Percentiles rank a stretch among this genome's conserved stretches.
Evolutionary conservation across 2,113 vertebrate genomes (phyloP).

Genomic region (Megaceryle maxima): DNA sequence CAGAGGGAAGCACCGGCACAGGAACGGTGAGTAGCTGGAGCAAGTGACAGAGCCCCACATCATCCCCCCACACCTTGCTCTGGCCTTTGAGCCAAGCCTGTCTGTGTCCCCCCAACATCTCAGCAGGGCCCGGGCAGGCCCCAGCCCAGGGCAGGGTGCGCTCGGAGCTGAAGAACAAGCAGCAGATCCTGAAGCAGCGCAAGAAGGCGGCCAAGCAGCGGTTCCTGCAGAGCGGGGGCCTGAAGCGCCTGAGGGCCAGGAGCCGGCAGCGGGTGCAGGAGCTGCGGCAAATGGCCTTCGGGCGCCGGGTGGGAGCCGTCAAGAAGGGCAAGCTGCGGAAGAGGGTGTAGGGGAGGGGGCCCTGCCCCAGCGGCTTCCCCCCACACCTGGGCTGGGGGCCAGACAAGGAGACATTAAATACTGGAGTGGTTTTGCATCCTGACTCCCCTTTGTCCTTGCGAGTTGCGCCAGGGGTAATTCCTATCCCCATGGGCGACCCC

Average conservation of each 20-base stretch:
- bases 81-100: not conserved
- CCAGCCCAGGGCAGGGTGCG: conserved; percentile 26
- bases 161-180: conserved; percentile 86
- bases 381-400: accelerated
- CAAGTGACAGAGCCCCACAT: accelerated
- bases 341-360: conserved; percentile 72
- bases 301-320: conserved; percentile 57
- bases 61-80: accelerated
- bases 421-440: not conserved
- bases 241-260: conserved; percentile 80
- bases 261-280: conserved; percentile 77
- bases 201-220: conserved; percentile 81
- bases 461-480: accelerated
- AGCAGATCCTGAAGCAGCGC: conserved; percentile 92
- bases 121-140: not conserved
- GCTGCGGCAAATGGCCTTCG: conserved; percentile 86
- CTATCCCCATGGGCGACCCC: accelerated
- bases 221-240: conserved; percentile 88
- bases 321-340: conserved; percentile 93
- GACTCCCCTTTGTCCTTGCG: not conserved
- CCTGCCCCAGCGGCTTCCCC: accelerated
- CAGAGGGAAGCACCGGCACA: conserved; percentile 27
- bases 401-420: not conserved
- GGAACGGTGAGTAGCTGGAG: conserved; percentile 47
- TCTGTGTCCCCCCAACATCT: accelerated